phyloP scores from a whole-genome alignment of 1,140 invertebrate species.

The Diabrotica virgifera region DNA sequence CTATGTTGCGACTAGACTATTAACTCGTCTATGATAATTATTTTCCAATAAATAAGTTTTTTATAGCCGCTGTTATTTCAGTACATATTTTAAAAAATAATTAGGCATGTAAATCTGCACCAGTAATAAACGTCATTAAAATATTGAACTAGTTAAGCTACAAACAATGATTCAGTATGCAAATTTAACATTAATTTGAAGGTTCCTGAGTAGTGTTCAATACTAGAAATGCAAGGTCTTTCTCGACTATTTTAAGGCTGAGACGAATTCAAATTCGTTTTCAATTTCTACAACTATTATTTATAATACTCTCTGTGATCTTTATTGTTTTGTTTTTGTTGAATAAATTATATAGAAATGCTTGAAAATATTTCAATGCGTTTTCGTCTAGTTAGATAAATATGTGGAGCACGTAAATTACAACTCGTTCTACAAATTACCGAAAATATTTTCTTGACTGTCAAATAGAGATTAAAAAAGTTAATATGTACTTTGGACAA shows the following conservation, averaged over 20 bases:
- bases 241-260: background rate
- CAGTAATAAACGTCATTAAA: background rate
- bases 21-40: too few relatives aligned
- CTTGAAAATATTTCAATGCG: too few relatives aligned
- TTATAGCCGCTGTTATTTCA: too few relatives aligned
- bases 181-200: background rate
- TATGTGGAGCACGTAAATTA: too few relatives aligned
- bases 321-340: slow-evolving; percentile 3
- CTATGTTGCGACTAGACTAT: too few relatives aligned
- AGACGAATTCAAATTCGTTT: background rate
- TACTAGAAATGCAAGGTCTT: background rate
- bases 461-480: too few relatives aligned
- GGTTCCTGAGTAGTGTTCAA: background rate
- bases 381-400: too few relatives aligned
- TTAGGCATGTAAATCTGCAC: background rate
- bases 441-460: too few relatives aligned
- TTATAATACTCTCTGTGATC: background rate
- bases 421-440: too few relatives aligned
- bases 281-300: slow-evolving; percentile 3
- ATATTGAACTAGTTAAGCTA: background rate
- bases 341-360: background rate
- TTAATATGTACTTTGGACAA: too few relatives aligned
- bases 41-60: too few relatives aligned
- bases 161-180: background rate
- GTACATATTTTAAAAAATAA: background rate